Evolutionary conservation across 2,797 vertebrate species (phyloP), one percentile per base, ranked within the genome.

Genomic region (Lagorchestes hirsutus): DNA sequence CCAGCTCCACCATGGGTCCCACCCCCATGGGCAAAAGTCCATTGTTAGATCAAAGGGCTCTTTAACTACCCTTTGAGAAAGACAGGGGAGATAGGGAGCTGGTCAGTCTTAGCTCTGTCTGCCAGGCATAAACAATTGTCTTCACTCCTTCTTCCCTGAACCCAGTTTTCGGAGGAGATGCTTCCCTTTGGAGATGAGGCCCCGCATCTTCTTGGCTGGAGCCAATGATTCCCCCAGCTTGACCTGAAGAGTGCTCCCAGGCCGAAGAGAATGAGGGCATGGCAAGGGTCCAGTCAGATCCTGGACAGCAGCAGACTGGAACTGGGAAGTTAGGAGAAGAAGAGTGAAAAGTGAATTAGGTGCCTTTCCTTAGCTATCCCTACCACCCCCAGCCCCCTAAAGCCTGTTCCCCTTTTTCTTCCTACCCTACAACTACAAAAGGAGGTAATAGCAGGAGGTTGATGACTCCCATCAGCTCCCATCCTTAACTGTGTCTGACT

Each of bases 111-210:
- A 4, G 92, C 92, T 94, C 94, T n/a, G 46, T 54, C 55, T 50
- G n/a, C 1, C 3, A 91, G 94, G 34, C 62, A 50, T 12, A 29
- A 31, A 56, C 54, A 29, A 28, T 31, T 29, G 55, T 1, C 3
- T 54, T 99, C 98, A 99, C 67, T 99, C 99, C 98, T 99, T 99
- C 98, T 99, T 99, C 98, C 98, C 99, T 96, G 99, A 99, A 93
- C 99, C 99, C 97, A 99, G 98, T 97, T 99, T 99, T 98, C 98
- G 99, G 97, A 99, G 99, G 96, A 99, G 99, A 95, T 98, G 99
- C 99, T 99, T 99, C 95, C 99, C 99, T 98, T 99, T 99, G 97
- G 99, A 99, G 98, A 99, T 99, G 98, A 99, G 99, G 91, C 87
- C 92, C 91, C 57, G 2, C 31, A 96, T 52, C 94, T 97, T 98